These are phyloP conservation scores for Calephelis perditalis DNA, from an alignment of 2,888 invertebrate species.

Conservation along the genomic window DNA sequence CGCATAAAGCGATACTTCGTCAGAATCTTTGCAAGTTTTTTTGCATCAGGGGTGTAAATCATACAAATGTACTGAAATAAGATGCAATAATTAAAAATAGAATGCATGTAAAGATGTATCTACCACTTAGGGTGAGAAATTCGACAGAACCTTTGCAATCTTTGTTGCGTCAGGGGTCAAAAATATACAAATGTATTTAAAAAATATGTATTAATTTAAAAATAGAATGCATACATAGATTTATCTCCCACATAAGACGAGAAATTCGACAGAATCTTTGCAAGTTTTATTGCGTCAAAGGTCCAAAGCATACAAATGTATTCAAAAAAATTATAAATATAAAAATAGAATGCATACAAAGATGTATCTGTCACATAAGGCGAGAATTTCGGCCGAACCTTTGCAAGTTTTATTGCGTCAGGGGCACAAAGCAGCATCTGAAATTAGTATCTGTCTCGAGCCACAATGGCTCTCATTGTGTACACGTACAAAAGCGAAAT, in stretches of 20 bases:
- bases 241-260: not conserved
- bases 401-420: slow-evolving; percentile 42
- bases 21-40: too few species aligned
- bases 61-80: too few species aligned
- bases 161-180: slow-evolving; percentile 43
- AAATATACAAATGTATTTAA: slow-evolving; percentile 27
- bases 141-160: too few species aligned
- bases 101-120: too few species aligned
- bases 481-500: slow-evolving; percentile 44
- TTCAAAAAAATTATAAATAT: not conserved
- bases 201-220: not conserved
- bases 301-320: slow-evolving; percentile 35
- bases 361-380: not conserved
- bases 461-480: slow-evolving; percentile 54
- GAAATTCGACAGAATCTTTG: slow-evolving; percentile 25
- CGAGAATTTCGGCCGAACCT: slow-evolving; percentile 20
- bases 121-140: too few species aligned
- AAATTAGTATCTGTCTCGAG: slow-evolving; percentile 60
- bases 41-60: too few species aligned
- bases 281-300: slow-evolving; percentile 42
- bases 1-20: too few species aligned
- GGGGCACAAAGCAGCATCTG: slow-evolving; percentile 46
- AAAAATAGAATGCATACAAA: not conserved
- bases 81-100: too few species aligned
- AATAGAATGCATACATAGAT: not conserved